Evolutionary conservation across 1,140 invertebrate species (phyloP).

Genomic region (Pantala flavescens): DNA sequence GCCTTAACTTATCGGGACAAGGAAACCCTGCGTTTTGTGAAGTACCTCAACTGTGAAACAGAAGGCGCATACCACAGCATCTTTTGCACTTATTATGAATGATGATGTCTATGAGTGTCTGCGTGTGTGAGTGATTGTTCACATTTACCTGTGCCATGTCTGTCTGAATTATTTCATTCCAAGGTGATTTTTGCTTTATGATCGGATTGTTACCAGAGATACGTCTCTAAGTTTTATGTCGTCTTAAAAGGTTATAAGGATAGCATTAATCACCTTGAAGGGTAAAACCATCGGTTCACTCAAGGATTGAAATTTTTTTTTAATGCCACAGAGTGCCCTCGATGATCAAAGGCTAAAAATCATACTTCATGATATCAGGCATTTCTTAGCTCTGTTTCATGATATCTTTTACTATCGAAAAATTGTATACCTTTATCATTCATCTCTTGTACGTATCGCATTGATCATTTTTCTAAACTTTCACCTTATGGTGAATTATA

Average conservation of each 20-base stretch:
- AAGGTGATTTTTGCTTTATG: neutral
- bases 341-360: slow-evolving; percentile 6
- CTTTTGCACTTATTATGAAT: slow-evolving; percentile 14
- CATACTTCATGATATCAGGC: neutral
- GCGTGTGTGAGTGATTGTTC: slow-evolving; percentile 17
- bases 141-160: neutral
- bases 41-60: slow-evolving; percentile 35
- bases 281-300: neutral
- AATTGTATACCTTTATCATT: neutral
- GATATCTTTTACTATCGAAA: neutral
- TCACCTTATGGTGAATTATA: neutral
- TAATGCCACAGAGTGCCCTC: neutral
- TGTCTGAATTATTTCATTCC: neutral
- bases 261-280: no score
- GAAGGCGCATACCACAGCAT: neutral
- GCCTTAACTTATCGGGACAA: slow-evolving; percentile 40
- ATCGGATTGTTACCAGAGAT: neutral
- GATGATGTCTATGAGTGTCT: slow-evolving; percentile 24
- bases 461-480: neutral
- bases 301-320: neutral
- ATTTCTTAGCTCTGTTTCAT: neutral
- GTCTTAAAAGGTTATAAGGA: neutral
- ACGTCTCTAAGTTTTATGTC: neutral
- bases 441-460: neutral
- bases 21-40: slow-evolving; percentile 40